Evolutionary conservation across 2,888 invertebrate species (phyloP).

Genomic region (Melinaea menophilus): DNA sequence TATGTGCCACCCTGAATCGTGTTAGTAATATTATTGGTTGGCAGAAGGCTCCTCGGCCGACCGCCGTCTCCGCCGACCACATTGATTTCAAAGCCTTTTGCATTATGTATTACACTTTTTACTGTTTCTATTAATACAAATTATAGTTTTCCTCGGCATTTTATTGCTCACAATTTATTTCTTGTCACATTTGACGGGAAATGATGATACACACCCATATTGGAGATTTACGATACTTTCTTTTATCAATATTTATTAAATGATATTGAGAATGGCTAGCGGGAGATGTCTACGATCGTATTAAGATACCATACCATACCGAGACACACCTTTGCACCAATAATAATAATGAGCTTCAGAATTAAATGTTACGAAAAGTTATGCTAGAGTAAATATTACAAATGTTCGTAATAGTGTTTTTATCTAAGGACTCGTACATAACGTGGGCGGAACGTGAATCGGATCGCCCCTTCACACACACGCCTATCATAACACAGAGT

Average conservation of each 20-base stretch:
- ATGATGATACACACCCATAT: slow-evolving; percentile 24
- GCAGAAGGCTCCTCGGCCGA: not conserved
- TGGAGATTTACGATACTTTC: slow-evolving; percentile 14
- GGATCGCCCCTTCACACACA: slow-evolving; percentile 31
- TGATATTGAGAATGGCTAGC: slow-evolving; percentile 2
- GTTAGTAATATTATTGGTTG: not conserved
- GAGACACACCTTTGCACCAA: not conserved
- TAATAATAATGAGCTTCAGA: not conserved
- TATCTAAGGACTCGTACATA: not conserved
- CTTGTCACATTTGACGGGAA: slow-evolving; percentile 25
- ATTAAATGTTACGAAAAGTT: not conserved
- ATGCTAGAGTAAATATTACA: too few species aligned
- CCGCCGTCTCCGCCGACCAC: slow-evolving; percentile 6
- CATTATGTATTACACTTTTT: slow-evolving; percentile 32
- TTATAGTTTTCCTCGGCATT: slow-evolving; percentile 27
- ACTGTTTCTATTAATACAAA: slow-evolving; percentile 27
- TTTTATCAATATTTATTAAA: slow-evolving; percentile 8
- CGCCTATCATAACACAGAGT: slow-evolving; percentile 27
- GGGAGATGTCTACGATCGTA: not conserved
- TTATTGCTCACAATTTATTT: slow-evolving; percentile 30
- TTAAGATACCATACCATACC: not conserved
- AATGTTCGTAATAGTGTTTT: not conserved
- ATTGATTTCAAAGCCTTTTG: slow-evolving; percentile 26
- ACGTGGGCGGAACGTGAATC: slow-evolving; percentile 24
- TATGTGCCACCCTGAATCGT: not conserved